These are phyloP conservation scores for Pharmacophagus antenor DNA, from an alignment of 2,888 invertebrate genomes.

Conservation along the genomic window DNA sequence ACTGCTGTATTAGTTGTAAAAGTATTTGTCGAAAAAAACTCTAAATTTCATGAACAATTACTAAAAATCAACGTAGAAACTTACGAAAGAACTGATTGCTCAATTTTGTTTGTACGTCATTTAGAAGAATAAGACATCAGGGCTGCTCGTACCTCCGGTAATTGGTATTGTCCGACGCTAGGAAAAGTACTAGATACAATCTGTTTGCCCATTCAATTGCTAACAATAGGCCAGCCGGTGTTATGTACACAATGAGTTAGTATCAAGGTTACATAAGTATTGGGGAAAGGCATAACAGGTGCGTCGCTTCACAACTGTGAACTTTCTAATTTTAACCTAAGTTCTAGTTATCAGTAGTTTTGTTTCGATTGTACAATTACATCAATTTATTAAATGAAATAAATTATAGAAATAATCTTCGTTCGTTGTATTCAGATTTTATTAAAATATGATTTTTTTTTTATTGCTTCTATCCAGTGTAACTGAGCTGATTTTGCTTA, in stretches of 20 bases:
- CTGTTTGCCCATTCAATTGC: constrained; percentile 40
- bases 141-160: constrained; percentile 16
- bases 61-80: constrained; percentile 3
- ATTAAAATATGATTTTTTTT: too few species aligned
- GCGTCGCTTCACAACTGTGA: constrained; percentile 9
- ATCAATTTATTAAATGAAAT: not conserved
- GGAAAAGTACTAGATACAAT: constrained; percentile 38
- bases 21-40: too few species aligned
- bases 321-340: constrained; percentile 14
- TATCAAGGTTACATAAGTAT: constrained; percentile 37
- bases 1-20: too few species aligned
- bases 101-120: constrained; percentile 17
- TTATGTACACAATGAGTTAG: constrained; percentile 37
- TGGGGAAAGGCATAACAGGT: constrained; percentile 21
- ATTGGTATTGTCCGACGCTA: constrained; percentile 32
- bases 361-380: not conserved
- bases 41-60: not conserved
- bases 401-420: not conserved
- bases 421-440: too few species aligned
- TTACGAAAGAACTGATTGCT: constrained; percentile 19
- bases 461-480: too few species aligned
- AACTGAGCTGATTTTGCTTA: too few species aligned
- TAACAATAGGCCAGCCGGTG: constrained; percentile 37
- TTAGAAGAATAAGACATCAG: constrained; percentile 25
- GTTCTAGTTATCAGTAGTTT: not conserved